Evolutionary conservation across 2,888 invertebrate species (phyloP).

Genomic region (Lepidocyrtinus sp.): DNA sequence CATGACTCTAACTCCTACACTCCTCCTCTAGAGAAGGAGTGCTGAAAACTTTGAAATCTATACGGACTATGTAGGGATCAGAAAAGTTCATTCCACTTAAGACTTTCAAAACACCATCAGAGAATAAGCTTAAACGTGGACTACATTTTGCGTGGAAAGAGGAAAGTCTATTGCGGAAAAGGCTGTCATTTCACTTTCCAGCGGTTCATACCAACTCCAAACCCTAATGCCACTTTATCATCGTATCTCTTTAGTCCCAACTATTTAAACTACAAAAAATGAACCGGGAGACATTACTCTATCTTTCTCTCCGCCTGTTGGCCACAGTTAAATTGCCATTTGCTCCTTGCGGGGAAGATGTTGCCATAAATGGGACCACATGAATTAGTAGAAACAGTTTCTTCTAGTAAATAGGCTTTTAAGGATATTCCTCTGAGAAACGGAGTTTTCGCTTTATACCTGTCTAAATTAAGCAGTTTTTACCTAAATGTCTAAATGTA

Average conservation of each 20-base stretch:
- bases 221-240: background rate
- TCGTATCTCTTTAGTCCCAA: background rate
- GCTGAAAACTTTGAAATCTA: constrained; percentile 17
- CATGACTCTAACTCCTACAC: background rate
- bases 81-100: constrained; percentile 42
- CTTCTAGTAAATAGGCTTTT: constrained; percentile 12
- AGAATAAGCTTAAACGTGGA: background rate
- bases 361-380: background rate
- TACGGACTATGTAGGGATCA: constrained; percentile 25
- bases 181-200: background rate
- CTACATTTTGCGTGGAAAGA: no score
- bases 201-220: no score
- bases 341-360: background rate
- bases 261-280: constrained; percentile 29
- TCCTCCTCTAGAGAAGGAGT: background rate
- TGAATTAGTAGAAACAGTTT: background rate
- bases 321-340: constrained; percentile 28
- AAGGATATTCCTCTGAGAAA: background rate
- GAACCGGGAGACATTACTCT: constrained; percentile 30
- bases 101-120: constrained; percentile 16
- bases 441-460: no score
- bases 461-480: background rate
- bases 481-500: background rate
- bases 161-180: no score
- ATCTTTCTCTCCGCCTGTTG: constrained; percentile 16